A percentile compares a stretch with the other conserved stretches of the same genome.
Conservation (phyloP, 2,797 vertebrate genomes). For the Alectoris magna region DNA sequence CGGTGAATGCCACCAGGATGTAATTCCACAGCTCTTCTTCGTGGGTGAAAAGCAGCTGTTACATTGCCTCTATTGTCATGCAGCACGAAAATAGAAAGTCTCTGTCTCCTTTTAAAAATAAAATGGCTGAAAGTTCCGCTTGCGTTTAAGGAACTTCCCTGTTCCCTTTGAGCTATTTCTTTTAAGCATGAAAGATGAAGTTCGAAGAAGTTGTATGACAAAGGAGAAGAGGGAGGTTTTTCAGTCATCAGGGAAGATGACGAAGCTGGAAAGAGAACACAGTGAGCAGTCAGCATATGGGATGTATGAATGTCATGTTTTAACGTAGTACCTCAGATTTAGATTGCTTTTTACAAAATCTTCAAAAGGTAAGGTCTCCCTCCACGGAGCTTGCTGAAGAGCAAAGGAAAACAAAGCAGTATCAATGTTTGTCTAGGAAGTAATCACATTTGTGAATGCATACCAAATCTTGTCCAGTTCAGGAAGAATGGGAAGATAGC, state of each 20-base stretch:
- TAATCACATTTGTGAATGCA: background rate
- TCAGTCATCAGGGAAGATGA: background rate
- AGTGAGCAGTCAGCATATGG: background rate
- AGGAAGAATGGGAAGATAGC: background rate
- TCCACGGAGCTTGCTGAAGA: background rate
- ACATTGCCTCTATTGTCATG: fast-evolving
- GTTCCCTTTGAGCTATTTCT: background rate
- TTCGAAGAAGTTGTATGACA: background rate
- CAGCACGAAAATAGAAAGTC: background rate
- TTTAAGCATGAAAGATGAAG: background rate
- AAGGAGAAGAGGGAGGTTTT: background rate
- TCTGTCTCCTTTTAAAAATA: background rate
- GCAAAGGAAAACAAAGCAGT: background rate
- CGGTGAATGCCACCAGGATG: background rate
- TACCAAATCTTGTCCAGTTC: background rate
- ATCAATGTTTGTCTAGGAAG: background rate
- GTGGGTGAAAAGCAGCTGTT: background rate
- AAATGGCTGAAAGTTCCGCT: background rate
- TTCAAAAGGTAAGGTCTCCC: background rate
- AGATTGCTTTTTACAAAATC: background rate
- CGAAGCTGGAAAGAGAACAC: background rate
- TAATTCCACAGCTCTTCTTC: background rate
- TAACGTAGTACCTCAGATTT: background rate
- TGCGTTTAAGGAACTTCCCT: constrained; percentile 24
- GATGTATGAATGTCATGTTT: background rate